Evolutionary conservation across 1,140 invertebrate species (phyloP), one percentile per base, ranked within the genome.

Genomic region (Wasmannia auropunctata): DNA sequence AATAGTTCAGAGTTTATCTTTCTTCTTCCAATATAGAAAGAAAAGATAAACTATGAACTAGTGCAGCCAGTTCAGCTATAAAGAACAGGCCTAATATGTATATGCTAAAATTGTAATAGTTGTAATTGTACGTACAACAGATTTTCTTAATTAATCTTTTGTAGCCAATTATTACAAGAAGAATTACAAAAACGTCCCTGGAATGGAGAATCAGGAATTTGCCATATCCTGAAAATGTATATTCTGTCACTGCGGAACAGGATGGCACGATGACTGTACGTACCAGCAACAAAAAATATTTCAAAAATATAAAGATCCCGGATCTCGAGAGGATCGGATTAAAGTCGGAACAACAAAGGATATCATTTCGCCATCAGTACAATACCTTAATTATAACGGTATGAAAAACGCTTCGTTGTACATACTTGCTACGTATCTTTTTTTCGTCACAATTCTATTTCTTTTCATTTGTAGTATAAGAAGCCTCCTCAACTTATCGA

Each of bases 151-250:
- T 87, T 86, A 31, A 51, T 40, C 5, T 46, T 37, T 96, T 96
- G 22, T 94, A 98, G 96, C 97, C 97, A 2, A 94, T 97, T 87
- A 91, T 98, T 19, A 95, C 96, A 31, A 96, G 96, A 94, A 95
- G 97, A 87, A 96, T 97, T 34, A 98, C 97, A 60, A 97, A 96
- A 95, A 96, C 96, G 31, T 96, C 96, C 80, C 94, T 98, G 49
- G 97, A 98, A 95, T 98, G 97, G 97, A 95, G 97, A 88, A 98
- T 98, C 88, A 96, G 97, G 88, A 98, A 98, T 94, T 93, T 98
- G 60, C 95, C 97, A 16, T 98, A 97, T 94, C 95, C 97, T 0
- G 95, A 97, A 86, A 96, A 97, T 86, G 96, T 96, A 0, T 98
- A 97, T 94, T 96, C 96, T 22, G 96, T 98, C 7, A 96, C 94